Percentiles rank a stretch among this genome's conserved stretches.
phyloP scores from a whole-genome alignment of 2,888 invertebrate species.

The Actias luna region DNA sequence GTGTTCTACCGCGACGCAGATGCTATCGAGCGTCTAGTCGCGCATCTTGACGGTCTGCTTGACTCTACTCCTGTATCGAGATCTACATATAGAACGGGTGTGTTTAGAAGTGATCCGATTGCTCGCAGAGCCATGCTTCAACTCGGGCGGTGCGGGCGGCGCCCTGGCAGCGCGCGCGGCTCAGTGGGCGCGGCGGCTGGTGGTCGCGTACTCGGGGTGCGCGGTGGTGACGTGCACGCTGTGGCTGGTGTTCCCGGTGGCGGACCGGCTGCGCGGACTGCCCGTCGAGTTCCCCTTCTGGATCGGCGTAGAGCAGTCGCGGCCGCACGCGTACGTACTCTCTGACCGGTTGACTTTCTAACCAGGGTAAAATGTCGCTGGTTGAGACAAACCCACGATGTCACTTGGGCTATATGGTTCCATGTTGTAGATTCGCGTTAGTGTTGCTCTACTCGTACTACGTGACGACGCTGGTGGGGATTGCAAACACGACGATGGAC shows the following conservation, averaged over 20 bases:
- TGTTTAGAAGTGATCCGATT: not conserved
- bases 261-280: constrained; percentile 36
- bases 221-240: constrained; percentile 63
- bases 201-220: constrained; percentile 41
- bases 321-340: constrained; percentile 26
- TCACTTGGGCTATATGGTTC: not conserved
- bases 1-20: constrained; percentile 47
- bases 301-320: constrained; percentile 32
- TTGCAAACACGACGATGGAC: constrained; percentile 76
- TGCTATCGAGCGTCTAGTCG: constrained; percentile 34
- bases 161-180: constrained; percentile 28
- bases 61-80: too few relatives aligned
- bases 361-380: too few relatives aligned
- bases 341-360: too few relatives aligned
- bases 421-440: constrained; percentile 45
- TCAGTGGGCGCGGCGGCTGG: constrained; percentile 35
- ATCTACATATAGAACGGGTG: not conserved
- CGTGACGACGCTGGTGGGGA: constrained; percentile 66
- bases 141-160: constrained; percentile 18
- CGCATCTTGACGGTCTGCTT: constrained; percentile 31
- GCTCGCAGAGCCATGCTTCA: constrained; percentile 35
- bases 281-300: constrained; percentile 52
- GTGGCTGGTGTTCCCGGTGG: constrained; percentile 55
- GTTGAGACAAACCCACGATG: too few relatives aligned
- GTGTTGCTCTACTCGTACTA: constrained; percentile 64